Conservation (phyloP, 2,888 invertebrate species). For the Xestia sexstrigata region DNA sequence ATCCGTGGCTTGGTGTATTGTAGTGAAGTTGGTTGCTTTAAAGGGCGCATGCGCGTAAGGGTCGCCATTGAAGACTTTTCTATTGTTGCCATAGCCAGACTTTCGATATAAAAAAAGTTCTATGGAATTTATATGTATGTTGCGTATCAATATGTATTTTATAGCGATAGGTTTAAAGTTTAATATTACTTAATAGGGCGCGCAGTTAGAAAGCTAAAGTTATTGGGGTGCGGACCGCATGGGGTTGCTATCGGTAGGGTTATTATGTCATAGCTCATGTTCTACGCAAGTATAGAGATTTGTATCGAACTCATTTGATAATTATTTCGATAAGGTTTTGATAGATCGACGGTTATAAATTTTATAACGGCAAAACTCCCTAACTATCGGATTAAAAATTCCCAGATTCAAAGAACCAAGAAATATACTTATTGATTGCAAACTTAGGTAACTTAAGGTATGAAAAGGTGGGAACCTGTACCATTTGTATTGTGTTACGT, state of each 20-base stretch:
- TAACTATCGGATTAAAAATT: neutral
- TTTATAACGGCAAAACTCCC: slow-evolving; percentile 16
- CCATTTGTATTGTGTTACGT: too few species aligned
- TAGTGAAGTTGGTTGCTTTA: slow-evolving; percentile 80
- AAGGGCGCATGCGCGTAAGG: slow-evolving; percentile 85
- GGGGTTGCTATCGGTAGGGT: slow-evolving; percentile 75
- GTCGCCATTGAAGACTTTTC: slow-evolving; percentile 81
- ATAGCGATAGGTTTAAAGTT: slow-evolving; percentile 74
- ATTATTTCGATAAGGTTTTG: slow-evolving; percentile 59
- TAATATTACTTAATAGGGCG: slow-evolving; percentile 69
- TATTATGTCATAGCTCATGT: slow-evolving; percentile 81
- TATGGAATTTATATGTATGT: slow-evolving; percentile 68
- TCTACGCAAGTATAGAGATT: slow-evolving; percentile 67
- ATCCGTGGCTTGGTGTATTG: slow-evolving; percentile 83
- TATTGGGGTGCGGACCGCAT: slow-evolving; percentile 68
- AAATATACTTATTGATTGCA: slow-evolving; percentile 14
- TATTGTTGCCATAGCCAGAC: slow-evolving; percentile 85
- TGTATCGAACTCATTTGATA: slow-evolving; percentile 63
- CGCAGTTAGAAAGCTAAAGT: slow-evolving; percentile 56
- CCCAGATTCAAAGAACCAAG: slow-evolving; percentile 16
- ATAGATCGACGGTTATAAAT: slow-evolving; percentile 58
- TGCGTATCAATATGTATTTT: slow-evolving; percentile 72
- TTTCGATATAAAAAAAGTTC: slow-evolving; percentile 78
- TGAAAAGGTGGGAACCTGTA: too few species aligned
- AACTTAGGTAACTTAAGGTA: neutral